Conservation (phyloP, 2,797 vertebrate species). For the Psittacula derbiana region DNA sequence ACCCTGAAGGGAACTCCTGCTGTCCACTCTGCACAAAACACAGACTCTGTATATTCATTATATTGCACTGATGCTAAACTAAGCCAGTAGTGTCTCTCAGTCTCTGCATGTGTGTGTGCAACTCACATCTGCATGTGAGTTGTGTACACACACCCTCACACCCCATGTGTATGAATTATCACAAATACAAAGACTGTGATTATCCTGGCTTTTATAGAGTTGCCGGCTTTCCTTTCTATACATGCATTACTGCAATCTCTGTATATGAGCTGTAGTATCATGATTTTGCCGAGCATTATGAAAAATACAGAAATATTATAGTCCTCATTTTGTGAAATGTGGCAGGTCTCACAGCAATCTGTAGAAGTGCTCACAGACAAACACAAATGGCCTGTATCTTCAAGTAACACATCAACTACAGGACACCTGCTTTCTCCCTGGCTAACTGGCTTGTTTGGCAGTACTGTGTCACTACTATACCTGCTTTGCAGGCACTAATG, state of each 20-base stretch:
- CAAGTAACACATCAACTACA: not conserved
- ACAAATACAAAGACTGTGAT: not conserved
- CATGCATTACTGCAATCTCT: not conserved
- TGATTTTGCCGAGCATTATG: not conserved
- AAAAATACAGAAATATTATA: not conserved
- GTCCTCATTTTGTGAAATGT: not conserved
- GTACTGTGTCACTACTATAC: slow-evolving; percentile 38
- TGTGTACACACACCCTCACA: not conserved
- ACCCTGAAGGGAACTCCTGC: not conserved
- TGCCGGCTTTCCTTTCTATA: not conserved
- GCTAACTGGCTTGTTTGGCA: not conserved
- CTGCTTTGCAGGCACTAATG: slow-evolving; percentile 80
- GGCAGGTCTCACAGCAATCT: not conserved
- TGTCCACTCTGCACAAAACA: not conserved
- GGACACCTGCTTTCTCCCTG: not conserved
- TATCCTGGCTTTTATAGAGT: not conserved
- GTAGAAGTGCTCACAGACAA: not conserved
- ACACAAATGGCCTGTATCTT: rapidly evolving
- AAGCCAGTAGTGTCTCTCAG: not conserved
- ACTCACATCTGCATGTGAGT: not conserved
- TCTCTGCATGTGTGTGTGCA: not conserved
- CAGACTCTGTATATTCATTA: not conserved
- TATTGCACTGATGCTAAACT: not conserved
- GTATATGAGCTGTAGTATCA: not conserved
- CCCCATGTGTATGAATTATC: not conserved